Evolutionary conservation across 2,888 invertebrate genomes (phyloP).

Genomic region (Papilio elwesi): DNA sequence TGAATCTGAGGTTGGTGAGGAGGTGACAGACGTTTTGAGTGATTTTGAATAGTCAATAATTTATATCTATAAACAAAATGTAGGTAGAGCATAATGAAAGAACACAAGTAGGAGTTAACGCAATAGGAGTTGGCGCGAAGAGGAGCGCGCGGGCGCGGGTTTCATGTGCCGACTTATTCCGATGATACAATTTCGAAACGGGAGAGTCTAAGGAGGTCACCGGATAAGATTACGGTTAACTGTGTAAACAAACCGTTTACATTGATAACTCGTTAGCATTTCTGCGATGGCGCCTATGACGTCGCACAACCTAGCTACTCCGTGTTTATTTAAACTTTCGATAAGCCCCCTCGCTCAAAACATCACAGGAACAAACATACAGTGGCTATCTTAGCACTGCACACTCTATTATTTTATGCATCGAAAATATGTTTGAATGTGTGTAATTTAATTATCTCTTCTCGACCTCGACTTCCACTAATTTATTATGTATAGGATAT

Average conservation of each 20-base stretch:
- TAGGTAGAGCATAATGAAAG: not conserved
- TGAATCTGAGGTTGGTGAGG: not conserved
- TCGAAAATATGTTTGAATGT: not conserved
- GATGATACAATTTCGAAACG: conserved; percentile 81
- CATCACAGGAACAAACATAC: conserved; percentile 41
- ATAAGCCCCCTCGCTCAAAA: conserved; percentile 60
- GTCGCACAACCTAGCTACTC: conserved; percentile 61
- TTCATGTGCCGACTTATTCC: conserved; percentile 50
- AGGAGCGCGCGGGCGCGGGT: conserved; percentile 41
- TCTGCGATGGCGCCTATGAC: conserved; percentile 79
- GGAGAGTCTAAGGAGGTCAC: conserved; percentile 82
- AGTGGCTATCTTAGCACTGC: conserved; percentile 19
- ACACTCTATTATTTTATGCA: conserved; percentile 11
- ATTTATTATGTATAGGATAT: not conserved
- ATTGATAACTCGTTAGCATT: conserved; percentile 80
- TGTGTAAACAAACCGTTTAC: conserved; percentile 83
- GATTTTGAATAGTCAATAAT: no score
- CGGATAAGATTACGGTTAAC: conserved; percentile 83
- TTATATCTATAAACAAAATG: no score
- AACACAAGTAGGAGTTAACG: not conserved
- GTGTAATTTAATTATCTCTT: not conserved
- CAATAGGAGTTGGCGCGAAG: conserved; percentile 17
- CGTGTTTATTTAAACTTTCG: conserved; percentile 52
- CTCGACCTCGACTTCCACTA: not conserved
- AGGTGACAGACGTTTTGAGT: no score